These are phyloP conservation scores for Sporophila hypoxantha DNA, from an alignment of 2,113 vertebrate genomes.

Conservation along the genomic window DNA sequence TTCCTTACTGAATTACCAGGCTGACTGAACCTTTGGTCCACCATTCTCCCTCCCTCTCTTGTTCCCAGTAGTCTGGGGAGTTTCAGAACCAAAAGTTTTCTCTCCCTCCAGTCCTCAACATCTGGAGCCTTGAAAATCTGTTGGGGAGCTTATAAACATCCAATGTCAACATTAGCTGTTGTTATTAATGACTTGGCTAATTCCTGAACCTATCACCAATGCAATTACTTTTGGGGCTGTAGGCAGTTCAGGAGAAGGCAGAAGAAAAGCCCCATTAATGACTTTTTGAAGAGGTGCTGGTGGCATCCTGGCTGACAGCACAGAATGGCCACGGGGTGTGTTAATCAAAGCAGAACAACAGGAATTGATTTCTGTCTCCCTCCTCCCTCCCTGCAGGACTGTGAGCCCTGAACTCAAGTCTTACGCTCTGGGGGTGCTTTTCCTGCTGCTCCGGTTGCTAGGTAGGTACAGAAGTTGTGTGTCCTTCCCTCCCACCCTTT, in stretches of 20 bases:
- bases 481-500: neutral
- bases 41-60: neutral
- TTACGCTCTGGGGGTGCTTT: slow-evolving; percentile 92
- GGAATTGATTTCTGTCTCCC: slow-evolving; percentile 26
- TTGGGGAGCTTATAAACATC: neutral
- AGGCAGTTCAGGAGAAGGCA: slow-evolving; percentile 9
- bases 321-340: neutral
- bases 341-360: slow-evolving; percentile 50
- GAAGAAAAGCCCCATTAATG: slow-evolving; percentile 27
- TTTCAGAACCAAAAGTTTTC: neutral
- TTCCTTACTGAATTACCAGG: neutral
- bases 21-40: neutral
- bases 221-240: slow-evolving; percentile 46
- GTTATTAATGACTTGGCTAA: slow-evolving; percentile 52
- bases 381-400: slow-evolving; percentile 72
- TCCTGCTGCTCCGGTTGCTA: slow-evolving; percentile 89
- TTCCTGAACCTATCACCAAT: slow-evolving; percentile 35
- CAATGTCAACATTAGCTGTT: slow-evolving; percentile 15
- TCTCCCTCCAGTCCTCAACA: neutral
- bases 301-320: slow-evolving; percentile 37
- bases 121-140: neutral
- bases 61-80: neutral
- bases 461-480: slow-evolving; percentile 71
- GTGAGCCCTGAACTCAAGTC: slow-evolving; percentile 97
- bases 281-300: slow-evolving; percentile 47